Evolutionary conservation across 2,797 vertebrate species (phyloP).

Genomic region (Chaunax sp.): DNA sequence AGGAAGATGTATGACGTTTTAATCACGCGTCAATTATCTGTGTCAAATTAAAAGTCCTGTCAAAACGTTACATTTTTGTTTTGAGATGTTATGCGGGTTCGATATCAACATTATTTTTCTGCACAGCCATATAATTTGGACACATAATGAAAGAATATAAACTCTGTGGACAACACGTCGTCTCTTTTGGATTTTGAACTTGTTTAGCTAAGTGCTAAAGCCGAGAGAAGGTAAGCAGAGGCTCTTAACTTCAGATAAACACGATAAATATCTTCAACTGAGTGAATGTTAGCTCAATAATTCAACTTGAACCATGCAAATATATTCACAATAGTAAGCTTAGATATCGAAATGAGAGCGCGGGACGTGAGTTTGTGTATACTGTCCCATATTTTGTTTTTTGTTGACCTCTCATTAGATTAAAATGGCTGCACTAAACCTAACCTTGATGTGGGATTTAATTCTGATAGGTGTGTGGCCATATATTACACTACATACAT

Average conservation of each 20-base stretch:
- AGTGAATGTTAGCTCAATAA: not conserved
- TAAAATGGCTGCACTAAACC: constrained; percentile 31
- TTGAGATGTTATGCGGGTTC: not conserved
- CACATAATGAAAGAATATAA: not conserved
- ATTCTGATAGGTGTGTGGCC: not conserved
- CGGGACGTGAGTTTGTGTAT: not conserved
- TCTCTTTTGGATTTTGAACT: constrained; percentile 48
- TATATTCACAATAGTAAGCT: not conserved
- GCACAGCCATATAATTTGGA: not conserved
- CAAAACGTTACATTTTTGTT: not conserved
- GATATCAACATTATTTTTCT: not conserved
- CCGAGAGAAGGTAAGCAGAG: constrained; percentile 50
- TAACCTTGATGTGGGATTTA: constrained; percentile 20
- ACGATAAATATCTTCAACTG: not conserved
- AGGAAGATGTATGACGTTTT: constrained; percentile 30
- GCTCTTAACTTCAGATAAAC: not conserved
- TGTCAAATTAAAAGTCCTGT: constrained; percentile 79
- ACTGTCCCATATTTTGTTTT: constrained; percentile 1
- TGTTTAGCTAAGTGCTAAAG: constrained; percentile 57
- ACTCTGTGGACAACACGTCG: not conserved
- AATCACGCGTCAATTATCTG: constrained; percentile 46
- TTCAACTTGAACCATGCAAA: not conserved
- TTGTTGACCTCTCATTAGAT: not conserved
- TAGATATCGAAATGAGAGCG: not conserved
- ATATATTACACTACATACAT: not conserved